A percentile compares a stretch with the other conserved stretches of the same genome.
Conservation (phyloP, 1,140 invertebrate genomes). For the Arctopsyche grandis region DNA sequence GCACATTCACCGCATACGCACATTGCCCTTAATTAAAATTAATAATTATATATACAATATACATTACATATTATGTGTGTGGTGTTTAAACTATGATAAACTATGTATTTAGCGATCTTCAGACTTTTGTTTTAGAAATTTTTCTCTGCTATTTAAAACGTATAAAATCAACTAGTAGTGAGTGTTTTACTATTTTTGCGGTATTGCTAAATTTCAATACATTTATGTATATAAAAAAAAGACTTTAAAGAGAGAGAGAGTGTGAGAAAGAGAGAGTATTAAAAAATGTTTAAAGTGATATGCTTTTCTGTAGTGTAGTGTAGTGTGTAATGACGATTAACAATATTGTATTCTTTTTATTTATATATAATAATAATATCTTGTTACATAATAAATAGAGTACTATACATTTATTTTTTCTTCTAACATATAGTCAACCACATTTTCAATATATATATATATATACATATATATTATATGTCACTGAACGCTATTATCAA, state of each 20-base stretch:
- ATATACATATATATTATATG: neutral
- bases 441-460: constrained; percentile 12
- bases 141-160: neutral
- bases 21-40: too few species aligned
- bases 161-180: constrained; percentile 12
- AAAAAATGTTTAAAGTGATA: too few species aligned
- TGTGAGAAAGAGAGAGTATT: neutral
- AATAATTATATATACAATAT: neutral
- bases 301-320: too few species aligned
- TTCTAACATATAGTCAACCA: constrained; percentile 34
- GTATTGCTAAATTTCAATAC: neutral
- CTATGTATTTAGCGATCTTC: neutral
- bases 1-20: too few species aligned
- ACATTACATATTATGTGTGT: too few species aligned
- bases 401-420: neutral
- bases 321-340: too few species aligned
- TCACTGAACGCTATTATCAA: neutral
- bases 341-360: neutral
- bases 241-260: neutral
- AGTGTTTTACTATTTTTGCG: too few species aligned
- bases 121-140: constrained; percentile 13
- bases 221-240: neutral
- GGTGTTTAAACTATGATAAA: neutral
- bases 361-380: neutral
- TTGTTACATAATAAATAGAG: neutral